Conservation (phyloP, 2,888 invertebrate genomes). For the Diplazon laetatorius region DNA sequence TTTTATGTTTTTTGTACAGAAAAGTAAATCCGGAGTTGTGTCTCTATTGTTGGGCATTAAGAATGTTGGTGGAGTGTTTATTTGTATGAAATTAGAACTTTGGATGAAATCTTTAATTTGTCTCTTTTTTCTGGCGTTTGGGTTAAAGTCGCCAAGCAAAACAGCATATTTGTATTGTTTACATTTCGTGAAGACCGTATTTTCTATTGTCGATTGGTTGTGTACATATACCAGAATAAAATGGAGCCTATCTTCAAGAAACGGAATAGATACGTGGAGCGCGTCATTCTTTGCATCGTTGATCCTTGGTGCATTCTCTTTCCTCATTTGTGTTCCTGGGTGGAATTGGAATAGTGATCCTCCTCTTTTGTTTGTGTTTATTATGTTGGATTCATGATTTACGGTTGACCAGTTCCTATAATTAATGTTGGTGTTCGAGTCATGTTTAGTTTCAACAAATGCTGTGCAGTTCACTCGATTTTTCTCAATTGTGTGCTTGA, state of each 20-base stretch:
- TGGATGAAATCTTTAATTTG: slow-evolving; percentile 12
- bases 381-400: neutral
- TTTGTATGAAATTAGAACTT: slow-evolving; percentile 15
- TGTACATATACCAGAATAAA: neutral
- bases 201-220: neutral
- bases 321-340: neutral
- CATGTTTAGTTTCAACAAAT: slow-evolving; percentile 31
- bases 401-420: slow-evolving; percentile 11
- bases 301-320: slow-evolving; percentile 14
- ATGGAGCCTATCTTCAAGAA: neutral
- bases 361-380: slow-evolving; percentile 24
- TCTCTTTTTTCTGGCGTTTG: neutral
- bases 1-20: slow-evolving; percentile 10
- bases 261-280: neutral
- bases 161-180: slow-evolving; percentile 12
- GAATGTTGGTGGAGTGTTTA: slow-evolving; percentile 20
- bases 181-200: slow-evolving; percentile 9
- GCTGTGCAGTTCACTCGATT: slow-evolving; percentile 14
- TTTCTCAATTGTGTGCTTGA: slow-evolving; percentile 19
- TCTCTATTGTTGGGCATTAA: slow-evolving; percentile 24
- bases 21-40: slow-evolving; percentile 12
- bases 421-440: neutral
- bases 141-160: slow-evolving; percentile 24
- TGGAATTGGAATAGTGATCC: slow-evolving; percentile 10
- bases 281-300: neutral